Conservation (phyloP, 2,113 vertebrate species). For the Sapajus apella region DNA sequence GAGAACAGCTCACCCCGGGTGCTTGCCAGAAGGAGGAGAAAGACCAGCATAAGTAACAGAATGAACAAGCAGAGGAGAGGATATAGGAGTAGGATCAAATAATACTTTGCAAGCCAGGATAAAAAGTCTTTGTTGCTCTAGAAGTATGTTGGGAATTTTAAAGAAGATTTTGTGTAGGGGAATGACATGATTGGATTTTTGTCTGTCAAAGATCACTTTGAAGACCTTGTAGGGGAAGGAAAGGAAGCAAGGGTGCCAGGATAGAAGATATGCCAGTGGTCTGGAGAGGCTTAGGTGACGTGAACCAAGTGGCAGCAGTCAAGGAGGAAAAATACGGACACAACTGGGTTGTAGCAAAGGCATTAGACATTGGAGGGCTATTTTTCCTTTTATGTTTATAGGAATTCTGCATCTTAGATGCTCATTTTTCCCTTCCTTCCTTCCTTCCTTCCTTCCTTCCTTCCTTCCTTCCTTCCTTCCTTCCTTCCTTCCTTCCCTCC, state of each 20-base stretch:
- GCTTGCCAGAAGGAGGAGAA: not conserved
- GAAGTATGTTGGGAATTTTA: not conserved
- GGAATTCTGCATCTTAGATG: not conserved
- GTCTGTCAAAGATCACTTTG: not conserved
- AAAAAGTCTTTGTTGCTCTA: not conserved
- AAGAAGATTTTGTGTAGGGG: not conserved
- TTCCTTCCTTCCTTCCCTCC: too few species aligned
- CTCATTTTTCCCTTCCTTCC: not conserved
- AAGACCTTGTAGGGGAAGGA: not conserved
- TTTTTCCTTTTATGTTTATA: not conserved
- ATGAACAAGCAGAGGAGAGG: not conserved
- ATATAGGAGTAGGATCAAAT: not conserved
- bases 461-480: too few species aligned
- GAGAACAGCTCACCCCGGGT: not conserved
- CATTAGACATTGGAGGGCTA: not conserved
- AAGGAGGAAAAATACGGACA: not conserved
- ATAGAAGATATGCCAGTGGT: not conserved
- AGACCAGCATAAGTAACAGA: not conserved
- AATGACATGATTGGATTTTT: not conserved
- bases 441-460: too few species aligned
- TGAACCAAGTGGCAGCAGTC: not conserved
- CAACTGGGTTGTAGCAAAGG: not conserved
- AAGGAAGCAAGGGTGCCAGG: not conserved
- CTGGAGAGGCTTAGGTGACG: not conserved
- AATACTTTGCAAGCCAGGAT: not conserved